Conservation (phyloP, 2,113 vertebrate species). For the Alectura lathami region DNA sequence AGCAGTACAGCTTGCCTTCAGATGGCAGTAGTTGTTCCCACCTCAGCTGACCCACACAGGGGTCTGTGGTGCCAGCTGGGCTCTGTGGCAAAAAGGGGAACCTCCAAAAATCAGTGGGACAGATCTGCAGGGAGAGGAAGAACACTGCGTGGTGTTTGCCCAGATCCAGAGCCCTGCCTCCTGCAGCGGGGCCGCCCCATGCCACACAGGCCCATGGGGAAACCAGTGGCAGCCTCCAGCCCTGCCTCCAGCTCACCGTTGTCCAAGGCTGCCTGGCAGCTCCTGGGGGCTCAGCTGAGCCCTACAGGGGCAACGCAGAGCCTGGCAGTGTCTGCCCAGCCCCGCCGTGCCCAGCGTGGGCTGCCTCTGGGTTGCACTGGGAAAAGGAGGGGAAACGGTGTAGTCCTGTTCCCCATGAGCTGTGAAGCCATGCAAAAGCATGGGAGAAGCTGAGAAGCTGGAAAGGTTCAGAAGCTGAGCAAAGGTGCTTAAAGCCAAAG, state of each 20-base stretch:
- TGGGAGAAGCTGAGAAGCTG: fast-evolving
- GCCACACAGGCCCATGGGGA: fast-evolving
- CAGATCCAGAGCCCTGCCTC: background rate
- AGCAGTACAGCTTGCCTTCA: background rate
- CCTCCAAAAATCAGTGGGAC: background rate
- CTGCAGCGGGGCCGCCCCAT: background rate
- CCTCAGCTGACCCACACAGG: fast-evolving
- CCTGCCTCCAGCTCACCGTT: background rate
- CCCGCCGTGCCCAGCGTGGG: no score
- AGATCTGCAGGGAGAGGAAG: background rate
- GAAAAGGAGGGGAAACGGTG: fast-evolving
- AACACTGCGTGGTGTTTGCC: background rate
- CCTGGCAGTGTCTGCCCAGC: fast-evolving
- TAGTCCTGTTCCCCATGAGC: background rate
- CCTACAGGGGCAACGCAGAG: background rate
- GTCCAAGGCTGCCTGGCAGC: fast-evolving
- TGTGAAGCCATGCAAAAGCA: background rate
- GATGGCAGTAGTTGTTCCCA: background rate
- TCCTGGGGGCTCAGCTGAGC: background rate
- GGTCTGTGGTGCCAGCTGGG: background rate
- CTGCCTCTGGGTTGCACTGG: background rate
- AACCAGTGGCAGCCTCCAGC: background rate
- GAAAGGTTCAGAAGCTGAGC: background rate
- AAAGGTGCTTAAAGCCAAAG: background rate
- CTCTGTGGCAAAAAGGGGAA: background rate